Evolutionary conservation across 2,797 vertebrate genomes (phyloP), one percentile per base, ranked within the genome.

Genomic region (Acrocephalus scirpaceus): DNA sequence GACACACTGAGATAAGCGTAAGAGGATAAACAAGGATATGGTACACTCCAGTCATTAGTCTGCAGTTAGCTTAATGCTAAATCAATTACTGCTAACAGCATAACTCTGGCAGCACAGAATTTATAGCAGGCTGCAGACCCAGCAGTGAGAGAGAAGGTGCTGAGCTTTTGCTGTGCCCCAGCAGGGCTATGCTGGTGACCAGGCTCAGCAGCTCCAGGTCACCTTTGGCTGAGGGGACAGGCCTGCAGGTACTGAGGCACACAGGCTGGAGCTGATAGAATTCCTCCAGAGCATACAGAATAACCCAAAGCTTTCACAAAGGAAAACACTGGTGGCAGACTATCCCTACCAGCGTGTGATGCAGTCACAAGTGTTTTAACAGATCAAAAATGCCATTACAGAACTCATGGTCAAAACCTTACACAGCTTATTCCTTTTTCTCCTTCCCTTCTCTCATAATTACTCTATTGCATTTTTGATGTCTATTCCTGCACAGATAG

Each of bases 31-130:
- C 71, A 92, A 72, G 74, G 73, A 66, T 73, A 45, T 88, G 74
- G 88, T 64, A 84, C 80, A 76, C 86, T 90, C 82, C 8, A 86
- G 70, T 73, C 93, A 93, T 90, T 95, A 93, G 62, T 73, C 88
- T 92, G 86, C 83, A 86, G 60, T 73, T 85, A 86, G 88, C 69
- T 92, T 94, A 95, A 92, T 76, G 88, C 80, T 93, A 84, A 96
- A 96, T 95, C 93, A 90, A 82, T 95, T 94, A 92, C 86, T 79
- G 86, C 77, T 76, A 90, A 60, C 79, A 93, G 86, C 88, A 86
- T 32, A 81, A 81, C 54, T 74, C 69, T 62, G 69, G 60, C 77
- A 95, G 88, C 76, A 70, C 23, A 64, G 56, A 42, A 90, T 78
- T 84, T 66, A 78, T 2, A 30, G 66, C 2, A 75, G 70, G 70